Evolutionary conservation across 2,113 vertebrate genomes (phyloP), one percentile per base, ranked within the genome.

Genomic region (Hyperopisus bebe): DNA sequence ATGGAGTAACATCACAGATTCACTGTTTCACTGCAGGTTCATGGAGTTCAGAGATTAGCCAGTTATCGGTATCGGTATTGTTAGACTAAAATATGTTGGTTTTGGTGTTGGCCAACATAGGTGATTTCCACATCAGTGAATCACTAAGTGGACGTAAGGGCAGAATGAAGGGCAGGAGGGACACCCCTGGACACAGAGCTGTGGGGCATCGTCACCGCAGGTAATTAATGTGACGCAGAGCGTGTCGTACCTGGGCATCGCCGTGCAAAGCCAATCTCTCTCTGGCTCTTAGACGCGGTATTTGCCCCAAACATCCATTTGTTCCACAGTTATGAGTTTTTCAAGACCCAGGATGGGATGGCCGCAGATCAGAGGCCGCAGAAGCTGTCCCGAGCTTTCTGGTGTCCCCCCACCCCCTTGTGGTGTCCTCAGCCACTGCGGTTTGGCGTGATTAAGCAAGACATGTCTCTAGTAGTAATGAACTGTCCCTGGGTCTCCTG

Each of bases 401-500:
- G 62, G 9, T 66, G 62, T 27, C 7, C 66, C 70, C 31, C 31
- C 70, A 39, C 3, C 70, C 31, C 70, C 31, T 39, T 0, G 31
- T 3, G 5, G 31, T 6, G 24, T 51, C 85, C 48, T 86, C 27
- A 6, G 9, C 15, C 17, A 15, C 85, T 35, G 27, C 13, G 8
- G 48, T 46, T 1, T 31, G 70, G 44, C 66, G 46, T 82, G 66
- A 90, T 44, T 82, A 82, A 83, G 24, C 66, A 35, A 74, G 7
- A 21, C 27, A 85, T 62, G 86, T 87, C 35, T 90, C 58, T 13
- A 70, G 35, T 70, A 31, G 53, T 89, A 53, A 80, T 55, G 84
- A 82, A 46, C 15, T 35, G 39, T 77, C 21, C 47, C 39, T 39
- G 13, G 7, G 80, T 90, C 62, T 24, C 70, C 47, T 48, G 51